These are phyloP conservation scores for Meta bourneti DNA, from an alignment of 2,888 invertebrate genomes.

Conservation along the genomic window DNA sequence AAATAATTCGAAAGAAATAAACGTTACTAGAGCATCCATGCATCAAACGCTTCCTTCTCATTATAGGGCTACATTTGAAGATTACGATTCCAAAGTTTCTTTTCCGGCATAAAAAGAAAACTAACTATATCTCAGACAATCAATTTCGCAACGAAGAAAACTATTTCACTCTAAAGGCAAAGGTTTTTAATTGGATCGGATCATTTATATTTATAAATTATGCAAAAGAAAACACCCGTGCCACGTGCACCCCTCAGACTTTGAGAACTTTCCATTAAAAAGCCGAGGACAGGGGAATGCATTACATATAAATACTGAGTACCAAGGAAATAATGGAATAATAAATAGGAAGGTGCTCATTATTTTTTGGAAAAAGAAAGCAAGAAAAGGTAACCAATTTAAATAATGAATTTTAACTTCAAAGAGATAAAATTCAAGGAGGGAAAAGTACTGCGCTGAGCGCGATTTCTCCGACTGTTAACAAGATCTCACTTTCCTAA, in stretches of 20 bases:
- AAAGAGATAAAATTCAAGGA: constrained; percentile 18
- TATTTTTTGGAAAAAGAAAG: constrained; percentile 6
- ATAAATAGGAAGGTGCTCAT: constrained; percentile 31
- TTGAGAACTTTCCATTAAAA: background rate
- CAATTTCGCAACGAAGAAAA: background rate
- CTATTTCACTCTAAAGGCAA: background rate
- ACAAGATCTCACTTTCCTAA: constrained; percentile 8
- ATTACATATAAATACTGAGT: constrained; percentile 20
- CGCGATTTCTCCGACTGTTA: constrained; percentile 1
- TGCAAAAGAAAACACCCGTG: background rate
- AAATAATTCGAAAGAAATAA: no score
- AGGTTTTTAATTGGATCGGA: constrained; percentile 17
- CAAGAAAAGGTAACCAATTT: constrained; percentile 32
- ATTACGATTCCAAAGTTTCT: no score
- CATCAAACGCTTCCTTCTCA: no score
- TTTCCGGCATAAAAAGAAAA: no score
- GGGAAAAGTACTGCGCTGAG: background rate
- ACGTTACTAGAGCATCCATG: no score
- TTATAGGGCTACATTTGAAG: no score
- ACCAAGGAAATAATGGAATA: constrained; percentile 8
- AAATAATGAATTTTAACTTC: constrained; percentile 46
- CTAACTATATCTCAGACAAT: no score
- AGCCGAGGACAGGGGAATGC: background rate
- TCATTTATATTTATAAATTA: constrained; percentile 15
- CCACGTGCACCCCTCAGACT: background rate